Evolutionary conservation across 2,797 vertebrate species (phyloP).

Genomic region (Peromyscus nudipes): DNA sequence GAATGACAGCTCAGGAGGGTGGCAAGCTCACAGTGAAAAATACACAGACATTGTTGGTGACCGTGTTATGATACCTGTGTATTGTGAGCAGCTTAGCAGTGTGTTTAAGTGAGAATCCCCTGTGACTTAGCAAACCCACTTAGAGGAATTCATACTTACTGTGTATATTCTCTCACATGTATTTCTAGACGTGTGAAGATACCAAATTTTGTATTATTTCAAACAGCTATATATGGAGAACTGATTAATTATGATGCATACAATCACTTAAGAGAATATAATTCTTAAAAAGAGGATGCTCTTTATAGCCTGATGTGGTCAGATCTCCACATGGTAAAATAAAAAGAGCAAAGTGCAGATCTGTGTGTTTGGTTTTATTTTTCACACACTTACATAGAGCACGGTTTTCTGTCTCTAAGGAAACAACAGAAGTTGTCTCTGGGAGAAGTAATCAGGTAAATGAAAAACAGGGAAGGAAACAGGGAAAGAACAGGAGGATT

Average conservation of each 20-base stretch:
- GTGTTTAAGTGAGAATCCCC: neutral
- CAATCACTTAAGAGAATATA: neutral
- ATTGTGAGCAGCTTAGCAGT: neutral
- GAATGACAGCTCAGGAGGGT: neutral
- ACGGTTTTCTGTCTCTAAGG: constrained; percentile 28
- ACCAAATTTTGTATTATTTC: constrained; percentile 5
- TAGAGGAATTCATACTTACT: neutral
- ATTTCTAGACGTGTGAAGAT: neutral
- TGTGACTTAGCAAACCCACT: neutral
- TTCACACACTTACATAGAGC: constrained; percentile 7
- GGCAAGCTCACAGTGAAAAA: neutral
- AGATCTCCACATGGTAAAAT: neutral
- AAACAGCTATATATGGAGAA: constrained; percentile 6
- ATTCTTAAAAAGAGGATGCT: neutral
- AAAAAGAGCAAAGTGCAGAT: constrained; percentile 2
- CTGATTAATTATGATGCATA: neutral
- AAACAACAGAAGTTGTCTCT: constrained; percentile 1
- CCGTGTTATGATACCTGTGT: neutral
- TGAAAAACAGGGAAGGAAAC: neutral
- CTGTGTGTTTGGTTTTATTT: neutral
- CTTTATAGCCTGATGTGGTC: neutral
- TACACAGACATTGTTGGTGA: neutral
- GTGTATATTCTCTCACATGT: neutral
- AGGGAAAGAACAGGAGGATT: neutral
- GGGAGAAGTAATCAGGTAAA: neutral